phyloP scores from a whole-genome alignment of 2,888 invertebrate genomes.

The Tetramorium bicarinatum region DNA sequence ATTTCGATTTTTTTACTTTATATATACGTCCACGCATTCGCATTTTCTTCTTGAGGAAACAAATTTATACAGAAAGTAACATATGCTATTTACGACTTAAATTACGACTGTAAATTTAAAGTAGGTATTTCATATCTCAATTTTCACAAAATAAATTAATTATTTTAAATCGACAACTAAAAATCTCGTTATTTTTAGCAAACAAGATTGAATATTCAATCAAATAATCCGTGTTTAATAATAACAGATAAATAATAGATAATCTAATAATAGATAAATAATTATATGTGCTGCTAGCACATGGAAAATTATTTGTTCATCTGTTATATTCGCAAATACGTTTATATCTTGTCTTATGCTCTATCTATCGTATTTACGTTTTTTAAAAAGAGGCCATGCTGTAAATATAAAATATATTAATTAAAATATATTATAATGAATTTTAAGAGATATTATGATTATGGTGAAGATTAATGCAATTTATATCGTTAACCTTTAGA shows the following conservation, averaged over 20 bases:
- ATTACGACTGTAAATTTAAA: neutral
- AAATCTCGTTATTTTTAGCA: neutral
- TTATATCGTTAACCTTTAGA: neutral
- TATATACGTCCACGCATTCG: neutral
- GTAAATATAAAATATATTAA: constrained; percentile 9
- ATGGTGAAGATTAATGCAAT: neutral
- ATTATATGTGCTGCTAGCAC: neutral
- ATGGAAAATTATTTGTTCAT: neutral
- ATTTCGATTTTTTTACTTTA: constrained; percentile 16
- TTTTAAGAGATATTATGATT: constrained; percentile 1
- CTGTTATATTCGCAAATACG: neutral
- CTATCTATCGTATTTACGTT: neutral
- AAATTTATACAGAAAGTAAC: neutral
- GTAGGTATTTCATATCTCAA: neutral
- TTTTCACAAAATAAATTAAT: neutral
- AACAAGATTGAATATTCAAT: neutral
- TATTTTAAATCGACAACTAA: constrained; percentile 5
- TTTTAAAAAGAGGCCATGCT: neutral
- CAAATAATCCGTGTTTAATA: neutral
- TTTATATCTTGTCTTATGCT: neutral
- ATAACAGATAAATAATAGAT: neutral
- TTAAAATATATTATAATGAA: neutral
- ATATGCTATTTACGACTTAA: neutral
- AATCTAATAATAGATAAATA: neutral
- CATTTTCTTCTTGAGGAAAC: neutral